Evolutionary conservation across 2,797 vertebrate genomes (phyloP).

Genomic region (Peromyscus melanophrys): DNA sequence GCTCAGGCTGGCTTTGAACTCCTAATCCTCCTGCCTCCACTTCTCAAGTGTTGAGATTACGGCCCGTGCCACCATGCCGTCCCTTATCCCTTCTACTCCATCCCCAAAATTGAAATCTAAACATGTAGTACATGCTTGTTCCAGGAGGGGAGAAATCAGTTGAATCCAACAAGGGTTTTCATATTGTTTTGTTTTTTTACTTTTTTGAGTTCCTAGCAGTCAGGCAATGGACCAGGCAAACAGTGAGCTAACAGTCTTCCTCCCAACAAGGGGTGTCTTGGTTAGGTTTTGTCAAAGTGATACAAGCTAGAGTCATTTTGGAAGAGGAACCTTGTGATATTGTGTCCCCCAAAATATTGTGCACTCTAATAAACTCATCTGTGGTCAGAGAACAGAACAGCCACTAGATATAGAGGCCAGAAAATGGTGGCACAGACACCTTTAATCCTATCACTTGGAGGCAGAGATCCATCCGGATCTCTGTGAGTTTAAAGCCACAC

Average conservation of each 20-base stretch:
- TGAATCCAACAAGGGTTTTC: not conserved
- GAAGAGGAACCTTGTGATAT: not conserved
- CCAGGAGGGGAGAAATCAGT: not conserved
- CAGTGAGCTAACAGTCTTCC: not conserved
- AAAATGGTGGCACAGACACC: too few species aligned
- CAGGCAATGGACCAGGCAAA: not conserved
- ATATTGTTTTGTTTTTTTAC: not conserved
- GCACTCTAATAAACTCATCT: too few species aligned
- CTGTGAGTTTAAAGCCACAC: too few species aligned
- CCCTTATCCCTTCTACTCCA: not conserved
- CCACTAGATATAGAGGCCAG: too few species aligned
- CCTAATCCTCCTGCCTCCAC: not conserved
- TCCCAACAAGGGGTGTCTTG: not conserved
- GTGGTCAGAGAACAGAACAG: too few species aligned
- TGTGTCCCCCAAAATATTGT: too few species aligned
- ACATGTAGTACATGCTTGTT: not conserved
- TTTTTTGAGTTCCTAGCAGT: not conserved
- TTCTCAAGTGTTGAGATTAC: not conserved
- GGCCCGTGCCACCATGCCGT: not conserved
- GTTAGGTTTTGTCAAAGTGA: not conserved
- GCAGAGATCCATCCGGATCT: too few species aligned
- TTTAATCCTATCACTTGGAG: too few species aligned
- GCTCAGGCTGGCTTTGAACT: not conserved
- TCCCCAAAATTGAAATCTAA: slow-evolving; percentile 26
- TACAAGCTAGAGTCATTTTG: not conserved